Base-by-base conservation (phyloP, 1,140 invertebrate species). In the Zaprionus kolodkinae region DNA sequence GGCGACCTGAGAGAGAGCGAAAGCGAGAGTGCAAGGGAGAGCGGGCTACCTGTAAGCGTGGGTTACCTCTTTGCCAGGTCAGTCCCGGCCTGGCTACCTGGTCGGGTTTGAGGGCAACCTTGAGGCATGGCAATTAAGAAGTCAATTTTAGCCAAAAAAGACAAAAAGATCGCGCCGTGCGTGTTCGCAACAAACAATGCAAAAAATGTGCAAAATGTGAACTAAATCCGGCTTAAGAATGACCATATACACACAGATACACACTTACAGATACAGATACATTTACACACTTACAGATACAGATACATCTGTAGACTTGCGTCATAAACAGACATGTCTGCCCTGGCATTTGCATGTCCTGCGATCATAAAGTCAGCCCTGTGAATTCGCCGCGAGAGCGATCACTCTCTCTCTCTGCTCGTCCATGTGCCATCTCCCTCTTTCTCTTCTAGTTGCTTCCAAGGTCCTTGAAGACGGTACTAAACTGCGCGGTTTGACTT, bases 141-240 rank as follows among this genome's bases (percentile, higher is more conserved):
- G 85, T 89, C 85, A 89, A 90, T 90, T 85, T 89, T 79, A 69
- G 78, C 70, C 50, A 73, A 69, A 62, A 84, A 80, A 76, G 66
- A 81, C 73, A 78, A 81, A 78, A 78, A 80, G 61, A 88, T 57
- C 54, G 54, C 27, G 52, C 10, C 21, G 52, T n/a, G 35, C 6
- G 11, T 50, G 55, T 38, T 36, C 61, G 27, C 56, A 45, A n/a
- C 45, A 86, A 73, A 79, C 85, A 89, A 88, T 81, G 78, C 78
- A 89, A 90, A 89, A 90, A 89, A 89, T 85, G 70, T 81, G 67
- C 78, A 76, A 72, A 75, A 71, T 21, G 64, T 90, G 78, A 85
- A 89, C 85, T 90, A 90, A 89, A 89, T 89, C 86, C 85, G 85
- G 72, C 54, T 86, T 89, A 90, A 79, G 78, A 89, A 77, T 78